Evolutionary conservation across 2,113 vertebrate genomes (phyloP), one percentile per base, ranked within the genome.

Genomic region (Oceanodroma tethys): DNA sequence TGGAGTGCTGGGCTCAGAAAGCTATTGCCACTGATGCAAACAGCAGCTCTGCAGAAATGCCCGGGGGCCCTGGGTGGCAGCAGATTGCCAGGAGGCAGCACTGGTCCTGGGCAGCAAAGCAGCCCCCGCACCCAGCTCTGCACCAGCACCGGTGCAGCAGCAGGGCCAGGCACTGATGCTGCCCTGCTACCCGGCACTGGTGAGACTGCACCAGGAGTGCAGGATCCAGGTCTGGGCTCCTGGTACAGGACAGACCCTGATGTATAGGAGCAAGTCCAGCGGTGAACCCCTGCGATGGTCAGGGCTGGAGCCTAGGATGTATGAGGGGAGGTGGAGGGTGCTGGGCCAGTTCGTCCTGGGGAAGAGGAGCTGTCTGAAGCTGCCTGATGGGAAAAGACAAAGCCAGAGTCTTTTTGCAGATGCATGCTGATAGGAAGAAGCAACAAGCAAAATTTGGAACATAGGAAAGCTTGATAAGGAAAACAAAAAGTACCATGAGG

Each of bases 131-230:
- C 5, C 14, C 5, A 1, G 5, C 7, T 27, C 25, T 75, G 25
- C 55, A 45, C 16, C 43, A 82, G 15, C 27, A 29, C 2, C 2
- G 22, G 32, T 10, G 16, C 23, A 68, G 62, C 32, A 92, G n/a
- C 53, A 27, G 20, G 16, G 9, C 7, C 14, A 59, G 20, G 30
- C 50, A 53, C 4, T 5, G 34, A 27, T 52, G 9, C 16, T 58
- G 21, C 13, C 18, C 32, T 1, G 0, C 20, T 14, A 19, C 53
- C 72, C 6, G 0, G 16, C n/a, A n/a, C 48, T 0, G 2, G 13
- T 53, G 15, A 53, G 42, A 29, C 16, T 0, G 0, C 16, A 67
- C 4, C 21, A 48, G 20, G 13, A 59, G 11, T 5, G 3, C 5
- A 20, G 48, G 16, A 23, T 38, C 19, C 32, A 20, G 16, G 4